phyloP scores from a whole-genome alignment of 2,113 vertebrate species.

The Gopherus evgoodei region DNA sequence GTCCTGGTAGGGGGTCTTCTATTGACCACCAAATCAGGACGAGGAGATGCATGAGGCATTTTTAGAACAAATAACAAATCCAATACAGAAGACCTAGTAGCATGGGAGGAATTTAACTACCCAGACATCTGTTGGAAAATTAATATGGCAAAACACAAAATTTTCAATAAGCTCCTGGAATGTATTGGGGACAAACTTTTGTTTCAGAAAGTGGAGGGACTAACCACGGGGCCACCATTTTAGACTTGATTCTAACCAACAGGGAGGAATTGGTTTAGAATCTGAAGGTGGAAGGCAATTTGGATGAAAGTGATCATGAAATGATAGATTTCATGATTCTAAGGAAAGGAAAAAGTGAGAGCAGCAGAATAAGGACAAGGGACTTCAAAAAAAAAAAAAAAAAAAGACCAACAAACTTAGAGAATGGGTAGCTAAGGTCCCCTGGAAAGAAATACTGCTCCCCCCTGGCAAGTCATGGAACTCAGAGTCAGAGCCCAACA shows the following conservation, averaged over 20 bases:
- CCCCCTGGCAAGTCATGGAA: not conserved
- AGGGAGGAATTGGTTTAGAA: not conserved
- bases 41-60: not conserved
- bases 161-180: not conserved
- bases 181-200: not conserved
- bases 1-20: not conserved
- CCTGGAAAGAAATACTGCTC: not conserved
- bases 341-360: not conserved
- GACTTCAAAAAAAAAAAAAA: not conserved
- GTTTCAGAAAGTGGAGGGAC: not conserved
- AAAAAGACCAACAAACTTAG: not conserved
- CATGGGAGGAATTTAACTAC: not conserved
- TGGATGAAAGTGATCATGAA: not conserved
- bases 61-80: not conserved
- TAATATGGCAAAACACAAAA: not conserved
- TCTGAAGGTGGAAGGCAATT: not conserved
- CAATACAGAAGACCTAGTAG: not conserved
- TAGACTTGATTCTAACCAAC: not conserved
- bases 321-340: not conserved
- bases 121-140: not conserved
- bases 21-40: not conserved
- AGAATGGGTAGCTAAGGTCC: not conserved
- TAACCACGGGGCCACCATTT: too few species aligned
- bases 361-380: not conserved
- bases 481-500: not conserved